Evolutionary conservation across 2,113 vertebrate species (phyloP), one percentile per base, ranked within the genome.

Genomic region (Neogale vison): DNA sequence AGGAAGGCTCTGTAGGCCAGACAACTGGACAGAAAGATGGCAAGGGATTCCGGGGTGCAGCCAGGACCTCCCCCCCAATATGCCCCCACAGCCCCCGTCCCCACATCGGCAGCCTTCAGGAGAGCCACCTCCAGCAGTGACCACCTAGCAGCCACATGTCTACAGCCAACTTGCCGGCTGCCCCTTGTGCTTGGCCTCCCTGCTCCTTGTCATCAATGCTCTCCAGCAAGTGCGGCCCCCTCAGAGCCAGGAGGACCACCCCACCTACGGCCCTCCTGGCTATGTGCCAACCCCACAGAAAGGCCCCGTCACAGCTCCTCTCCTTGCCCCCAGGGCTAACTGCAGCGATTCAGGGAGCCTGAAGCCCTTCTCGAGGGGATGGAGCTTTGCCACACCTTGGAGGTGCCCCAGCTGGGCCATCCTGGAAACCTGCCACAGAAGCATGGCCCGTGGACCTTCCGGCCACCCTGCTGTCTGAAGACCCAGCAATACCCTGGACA

Each of bases 261-360:
- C 52, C 14, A 1, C 52, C 45, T 10, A 21, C 18, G 23, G 13
- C 36, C 23, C 7, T 6, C 18, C 5, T 0, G 26, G 52, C 63
- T 24, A 31, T 0, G 9, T 6, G 39, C 50, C 26, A 8, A 26
- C 6, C 11, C n/a, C 0, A 0, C 0, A 3, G 50, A 2, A 10
- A n/a, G 26, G 15, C 57, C 23, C 34, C 21, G 4, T 13, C 3
- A 2, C 3, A 2, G 45, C 13, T 7, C 93, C 39, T 36, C 50
- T 31, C 10, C 36, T 13, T 1, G 31, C 34, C 77, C 42, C 17
- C 7, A 14, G 72, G 42, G 42, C 34, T 18, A 29, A 29, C 42
- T 8, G 14, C 14, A 18, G 7, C 13, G 5, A 10, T 50, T 50
- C 7, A 0, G 23, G 76, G 1, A 23, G n/a, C 7, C n/a, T 1